Evolutionary conservation across 2,888 invertebrate species (phyloP), one percentile per base, ranked within the genome.

Genomic region (Arctia plantaginis): DNA sequence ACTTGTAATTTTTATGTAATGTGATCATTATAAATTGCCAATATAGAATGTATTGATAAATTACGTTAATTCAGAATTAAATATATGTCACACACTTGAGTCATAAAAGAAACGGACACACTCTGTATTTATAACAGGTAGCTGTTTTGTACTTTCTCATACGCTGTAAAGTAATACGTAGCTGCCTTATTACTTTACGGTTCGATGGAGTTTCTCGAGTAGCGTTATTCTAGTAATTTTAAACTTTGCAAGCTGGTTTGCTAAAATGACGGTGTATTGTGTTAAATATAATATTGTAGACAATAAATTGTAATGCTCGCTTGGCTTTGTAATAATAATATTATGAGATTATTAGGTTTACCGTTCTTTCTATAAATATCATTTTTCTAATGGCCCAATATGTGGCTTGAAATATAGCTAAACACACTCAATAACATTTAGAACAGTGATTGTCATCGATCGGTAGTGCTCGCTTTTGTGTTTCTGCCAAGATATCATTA

Each of bases 141-240:
- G 73, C 64, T 67, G 67, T 70, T 67, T 71, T 70, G 27, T 75
- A 71, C 64, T 81, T 81, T 86, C 86, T 75, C 77, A 74, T 73
- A 76, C 71, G 73, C 62, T 72, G 69, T 47, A 71, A 74, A 77
- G 75, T 81, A 78, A 73, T 74, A 67, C 33, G 64, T 71, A 74
- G 72, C 69, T 72, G 51, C 66, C 33, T 35, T 69, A 51, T 72
- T 27, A 30, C 35, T 62, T 39, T 51, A 67, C 27, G 23, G 55
- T 62, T 62, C 68, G 67, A 73, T 44, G 62, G n/a, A 76, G 67
- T 80, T 80, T 77, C 70, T 47, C 66, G 55, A 27, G 62, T 74
- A 59, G 39, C 55, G 35, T 69, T 69, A n/a, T 18, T 39, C 20
- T 15, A 72, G 67, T 76, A 77, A 79, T 81, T 75, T 77, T 18